Base-by-base conservation (phyloP, 2,888 invertebrate species). In the Phytoseiulus persimilis region DNA sequence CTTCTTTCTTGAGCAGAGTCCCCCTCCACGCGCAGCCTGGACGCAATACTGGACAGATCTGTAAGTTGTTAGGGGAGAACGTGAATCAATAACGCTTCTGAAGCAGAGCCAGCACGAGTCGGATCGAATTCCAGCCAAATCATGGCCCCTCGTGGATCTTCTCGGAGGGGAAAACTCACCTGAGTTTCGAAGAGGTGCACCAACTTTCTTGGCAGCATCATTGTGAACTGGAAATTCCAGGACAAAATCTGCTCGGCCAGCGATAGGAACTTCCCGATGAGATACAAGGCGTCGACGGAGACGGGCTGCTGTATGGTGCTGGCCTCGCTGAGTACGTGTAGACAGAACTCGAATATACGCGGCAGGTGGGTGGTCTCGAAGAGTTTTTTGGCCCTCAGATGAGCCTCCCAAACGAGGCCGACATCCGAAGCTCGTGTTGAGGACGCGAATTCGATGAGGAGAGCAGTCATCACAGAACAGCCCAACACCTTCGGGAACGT, bases 361-460 rank as follows among this genome's bases (percentile, higher is more conserved):
- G 95, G 95, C 91, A 98, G 93, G 92, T 96, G 96, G 89, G 94
- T 94, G 32, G 94, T 92, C 94, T 97, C 97, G 93, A 98, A 97
- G 83, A 95, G 95, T 92, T 95, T 95, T 93, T 97, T 97, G 46
- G 96, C 95, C 92, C 95, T 94, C 92, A 95, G 95, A 93, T 98
- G 97, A 83, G 95, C 95, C 93, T 96, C 96, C 96, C 96, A 97
- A 84, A 96, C 95, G 89, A 97, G 93, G 9, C 97, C 96, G 23
- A 96, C 95, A 93, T 96, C 96, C 65, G 96, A 95, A 0, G 97
- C 96, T 92, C 96, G 95, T 0, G 95, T 95, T 5, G 96, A 96
- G 46, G 95, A 96, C 14, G 96, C 95, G 93, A 96, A 97, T 93
- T 97, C 97, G 93, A 96, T 96, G 94, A 97, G 95, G 89, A 98